Conservation (phyloP, 2,113 vertebrate species). For the Microcebus ravelobensis region DNA sequence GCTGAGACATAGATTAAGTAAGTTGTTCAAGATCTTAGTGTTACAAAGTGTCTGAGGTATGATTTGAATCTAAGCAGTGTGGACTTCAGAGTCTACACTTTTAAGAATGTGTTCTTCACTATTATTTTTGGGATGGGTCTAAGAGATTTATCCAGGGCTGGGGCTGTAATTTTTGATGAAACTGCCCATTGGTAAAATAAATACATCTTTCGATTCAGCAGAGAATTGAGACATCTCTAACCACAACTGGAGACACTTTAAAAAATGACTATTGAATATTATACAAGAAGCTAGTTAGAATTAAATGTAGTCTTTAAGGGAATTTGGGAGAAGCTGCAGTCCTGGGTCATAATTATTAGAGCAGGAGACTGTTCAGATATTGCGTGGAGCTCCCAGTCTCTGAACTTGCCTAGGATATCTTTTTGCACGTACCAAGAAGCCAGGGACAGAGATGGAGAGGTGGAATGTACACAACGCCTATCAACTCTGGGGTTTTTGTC, state of each 20-base stretch:
- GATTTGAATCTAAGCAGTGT: background rate
- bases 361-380: constrained; percentile 57
- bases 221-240: background rate
- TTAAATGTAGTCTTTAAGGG: background rate
- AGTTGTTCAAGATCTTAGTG: background rate
- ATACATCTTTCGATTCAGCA: background rate
- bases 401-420: background rate
- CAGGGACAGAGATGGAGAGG: constrained; percentile 43
- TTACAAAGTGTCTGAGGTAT: background rate
- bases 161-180: background rate
- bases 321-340: background rate
- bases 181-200: background rate
- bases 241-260: background rate
- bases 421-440: constrained; percentile 44
- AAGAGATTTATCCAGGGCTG: background rate
- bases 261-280: background rate
- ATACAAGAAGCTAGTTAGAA: background rate
- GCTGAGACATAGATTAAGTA: background rate
- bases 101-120: background rate
- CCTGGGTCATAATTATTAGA: constrained; percentile 19
- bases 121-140: background rate
- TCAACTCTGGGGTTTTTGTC: constrained; percentile 67
- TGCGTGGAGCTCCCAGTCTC: background rate
- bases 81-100: background rate
- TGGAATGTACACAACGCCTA: constrained; percentile 62